Base-by-base conservation (phyloP, 1,140 invertebrate genomes). In the Calliphora vicina region DNA sequence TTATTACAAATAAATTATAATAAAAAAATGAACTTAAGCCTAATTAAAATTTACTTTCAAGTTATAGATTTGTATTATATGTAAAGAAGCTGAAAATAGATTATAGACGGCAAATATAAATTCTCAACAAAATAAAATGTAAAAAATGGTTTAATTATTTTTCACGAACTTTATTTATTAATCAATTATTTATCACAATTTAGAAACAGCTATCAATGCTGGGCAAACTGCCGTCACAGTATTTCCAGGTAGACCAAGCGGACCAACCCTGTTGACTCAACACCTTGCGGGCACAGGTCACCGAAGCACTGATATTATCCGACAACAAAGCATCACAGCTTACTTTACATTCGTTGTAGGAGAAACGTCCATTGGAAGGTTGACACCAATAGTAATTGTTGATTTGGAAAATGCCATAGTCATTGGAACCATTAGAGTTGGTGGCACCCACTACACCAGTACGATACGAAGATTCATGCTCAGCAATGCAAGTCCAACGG, bases 201-300 rank as follows among this genome's bases (percentile, higher is more conserved):
- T 82, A 72, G 29, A 88, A 88, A 72, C 87, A 88, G 27, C 83
- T 17, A 83, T 87, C 76, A 35, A 88, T 85, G 82, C 84, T 85
- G 23, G 86, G 85, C 85, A 87, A 57, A 10, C 43, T 8, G 15
- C 84, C 86, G 0, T 27, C 86, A 73, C 87, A 87, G 78, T 78
- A 84, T 9, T 82, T 84, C 87, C 87, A 88, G 2, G 84, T 84
- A 20, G 85, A 84, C 86, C 87, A 89, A 43, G 86, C 87, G 0
- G 84, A 0, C 86, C 87, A 88, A 26, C 87, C 86, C 81, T 87
- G 86, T 23, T 86, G 61, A 2, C 13, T 10, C 20, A 84, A 80
- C 8, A 88, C 84, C 83, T 84, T 84, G 29, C 80, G 83, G 42
- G 87, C 87, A 71, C 87, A 88, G 0, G n/a, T 61, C 10, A 87